Evolutionary conservation across 2,797 vertebrate genomes (phyloP), one percentile per base, ranked within the genome.

Genomic region (Harpagifer antarcticus): DNA sequence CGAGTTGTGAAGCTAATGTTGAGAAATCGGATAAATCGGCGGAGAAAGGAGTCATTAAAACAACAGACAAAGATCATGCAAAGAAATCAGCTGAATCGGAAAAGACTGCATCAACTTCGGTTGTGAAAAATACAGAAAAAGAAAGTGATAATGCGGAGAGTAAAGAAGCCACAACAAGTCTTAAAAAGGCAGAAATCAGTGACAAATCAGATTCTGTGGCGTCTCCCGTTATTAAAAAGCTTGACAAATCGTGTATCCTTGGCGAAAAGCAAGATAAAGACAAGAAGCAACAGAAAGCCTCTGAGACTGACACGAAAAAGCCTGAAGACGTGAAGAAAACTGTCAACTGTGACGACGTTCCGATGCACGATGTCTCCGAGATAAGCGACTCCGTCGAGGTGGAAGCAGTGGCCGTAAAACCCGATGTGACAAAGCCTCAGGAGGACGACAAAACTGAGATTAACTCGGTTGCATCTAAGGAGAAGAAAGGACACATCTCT

Each of bases 51-150:
- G 42, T 55, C 19, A 33, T 67, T 23, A 69, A 76, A 68, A 73
- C 76, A 14, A 49, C 75, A 0, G 58, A 78, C 31, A 64, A 68
- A 65, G 80, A 83, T 23, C 19, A 53, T 37, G 50, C 52, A 44
- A 64, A 86, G 3, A 74, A 59, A 67, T 40, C 57, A 4, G 23
- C 52, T 3, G 57, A 78, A 40, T 23, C 59, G 45, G 59, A 87
- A 73, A 61, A 61, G 1, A 15, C n/a, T 0, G 20, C 14, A 20
- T 68, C 66, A 0, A 15, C 60, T 0, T 52, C 76, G 40, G 79
- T 58, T 13, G 62, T 61, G 55, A 76, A 76, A 61, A 86, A 76
- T 59, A 72, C 76, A 33, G 69, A 83, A n/a, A 47, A 86, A 79
- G 79, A 48, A 0, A 23, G 16, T 0, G 72, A 64, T 16, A 23